phyloP scores from a whole-genome alignment of 2,797 vertebrate species.

The Decapterus maruadsi region DNA sequence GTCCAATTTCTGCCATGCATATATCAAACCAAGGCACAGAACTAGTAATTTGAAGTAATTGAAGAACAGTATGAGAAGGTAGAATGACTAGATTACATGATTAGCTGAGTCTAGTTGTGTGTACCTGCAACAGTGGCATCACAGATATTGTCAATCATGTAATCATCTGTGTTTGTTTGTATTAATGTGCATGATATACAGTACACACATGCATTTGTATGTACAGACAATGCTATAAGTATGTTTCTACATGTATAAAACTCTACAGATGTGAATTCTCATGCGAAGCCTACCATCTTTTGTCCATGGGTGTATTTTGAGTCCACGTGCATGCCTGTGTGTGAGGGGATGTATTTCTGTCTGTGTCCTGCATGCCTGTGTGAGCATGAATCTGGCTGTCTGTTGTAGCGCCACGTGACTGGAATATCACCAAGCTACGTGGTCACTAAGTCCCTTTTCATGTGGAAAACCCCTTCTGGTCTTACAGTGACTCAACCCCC shows the following conservation, averaged over 20 bases:
- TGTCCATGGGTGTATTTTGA: slow-evolving; percentile 11
- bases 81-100: too few species aligned
- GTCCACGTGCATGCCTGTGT: neutral
- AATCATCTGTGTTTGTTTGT: neutral
- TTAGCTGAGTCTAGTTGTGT: too few species aligned
- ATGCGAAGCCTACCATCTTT: neutral
- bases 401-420: slow-evolving; percentile 67
- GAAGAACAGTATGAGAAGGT: too few species aligned
- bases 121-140: too few species aligned
- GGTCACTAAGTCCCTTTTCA: slow-evolving; percentile 75
- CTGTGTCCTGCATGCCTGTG: slow-evolving; percentile 19
- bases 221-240: neutral
- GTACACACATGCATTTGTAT: neutral
- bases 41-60: too few species aligned
- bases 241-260: slow-evolving; percentile 9
- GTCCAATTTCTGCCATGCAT: too few species aligned
- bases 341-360: neutral
- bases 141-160: too few species aligned
- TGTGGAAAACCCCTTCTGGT: slow-evolving; percentile 82
- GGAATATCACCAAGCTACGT: slow-evolving; percentile 65
- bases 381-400: slow-evolving; percentile 42
- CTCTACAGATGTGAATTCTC: neutral
- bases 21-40: too few species aligned
- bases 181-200: neutral
- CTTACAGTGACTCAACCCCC: slow-evolving; percentile 54